phyloP scores from a whole-genome alignment of 2,888 invertebrate genomes.

The Parnassius apollo region DNA sequence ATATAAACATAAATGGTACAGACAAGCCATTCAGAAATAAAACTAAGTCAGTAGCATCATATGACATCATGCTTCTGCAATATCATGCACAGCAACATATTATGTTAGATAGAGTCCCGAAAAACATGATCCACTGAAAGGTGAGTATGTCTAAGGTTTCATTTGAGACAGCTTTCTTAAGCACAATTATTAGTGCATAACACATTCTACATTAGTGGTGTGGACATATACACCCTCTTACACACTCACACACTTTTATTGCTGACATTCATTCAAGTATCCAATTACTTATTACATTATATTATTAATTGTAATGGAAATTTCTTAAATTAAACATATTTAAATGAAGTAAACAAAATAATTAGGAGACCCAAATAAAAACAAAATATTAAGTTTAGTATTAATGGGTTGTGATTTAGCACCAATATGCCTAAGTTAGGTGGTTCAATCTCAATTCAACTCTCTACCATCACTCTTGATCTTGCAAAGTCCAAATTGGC shows the following conservation, averaged over 20 bases:
- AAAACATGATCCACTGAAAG: constrained; percentile 52
- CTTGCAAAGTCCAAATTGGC: too few relatives aligned
- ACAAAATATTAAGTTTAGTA: too few relatives aligned
- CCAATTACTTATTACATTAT: background rate
- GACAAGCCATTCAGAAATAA: too few relatives aligned
- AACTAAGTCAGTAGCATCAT: background rate
- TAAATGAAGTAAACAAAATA: too few relatives aligned
- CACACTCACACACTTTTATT: background rate
- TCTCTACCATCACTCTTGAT: too few relatives aligned
- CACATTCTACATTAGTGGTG: constrained; percentile 28
- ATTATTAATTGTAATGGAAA: too few relatives aligned
- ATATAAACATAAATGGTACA: too few relatives aligned
- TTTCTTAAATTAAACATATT: too few relatives aligned
- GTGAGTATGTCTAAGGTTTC: constrained; percentile 43
- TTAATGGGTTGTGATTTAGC: too few relatives aligned
- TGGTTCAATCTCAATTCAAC: too few relatives aligned
- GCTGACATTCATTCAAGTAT: background rate
- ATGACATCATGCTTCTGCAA: background rate
- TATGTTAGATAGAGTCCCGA: constrained; percentile 36
- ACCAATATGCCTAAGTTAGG: too few relatives aligned
- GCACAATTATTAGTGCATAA: constrained; percentile 66
- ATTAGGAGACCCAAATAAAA: too few relatives aligned
- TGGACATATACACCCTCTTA: background rate
- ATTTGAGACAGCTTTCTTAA: constrained; percentile 54
- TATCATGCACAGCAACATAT: constrained; percentile 29